Evolutionary conservation across 2,797 vertebrate species (phyloP).

Genomic region (Tragelaphus eurycerus): DNA sequence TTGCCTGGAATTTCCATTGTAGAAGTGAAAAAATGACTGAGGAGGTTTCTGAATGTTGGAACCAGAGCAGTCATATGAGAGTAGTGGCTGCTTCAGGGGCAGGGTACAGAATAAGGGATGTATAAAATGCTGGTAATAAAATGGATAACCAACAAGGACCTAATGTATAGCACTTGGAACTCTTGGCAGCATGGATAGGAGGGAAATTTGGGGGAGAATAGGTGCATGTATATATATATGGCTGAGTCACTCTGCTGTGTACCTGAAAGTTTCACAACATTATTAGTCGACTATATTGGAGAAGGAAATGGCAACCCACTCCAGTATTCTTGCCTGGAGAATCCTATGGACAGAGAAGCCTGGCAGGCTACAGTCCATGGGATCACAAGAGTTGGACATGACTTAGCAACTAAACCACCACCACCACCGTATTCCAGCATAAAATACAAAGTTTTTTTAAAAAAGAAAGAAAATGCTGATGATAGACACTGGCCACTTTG

Average conservation of each 20-base stretch:
- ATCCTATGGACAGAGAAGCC: not conserved
- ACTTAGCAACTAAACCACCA: not conserved
- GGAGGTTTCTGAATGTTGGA: not conserved
- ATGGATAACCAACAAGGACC: not conserved
- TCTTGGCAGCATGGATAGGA: not conserved
- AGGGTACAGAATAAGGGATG: not conserved
- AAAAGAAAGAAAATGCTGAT: not conserved
- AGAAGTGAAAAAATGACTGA: not conserved
- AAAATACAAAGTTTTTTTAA: not conserved
- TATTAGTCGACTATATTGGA: not conserved
- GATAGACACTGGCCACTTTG: not conserved
- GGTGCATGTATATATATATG: not conserved
- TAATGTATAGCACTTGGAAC: not conserved
- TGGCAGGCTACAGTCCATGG: not conserved
- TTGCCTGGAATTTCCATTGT: slow-evolving; percentile 27
- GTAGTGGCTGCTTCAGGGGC: not conserved
- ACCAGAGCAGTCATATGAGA: not conserved
- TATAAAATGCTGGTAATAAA: not conserved
- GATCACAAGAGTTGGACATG: not conserved
- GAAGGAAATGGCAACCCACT: not conserved
- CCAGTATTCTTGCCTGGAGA: not conserved
- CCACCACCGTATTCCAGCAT: not conserved
- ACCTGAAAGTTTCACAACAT: not conserved
- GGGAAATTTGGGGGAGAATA: not conserved
- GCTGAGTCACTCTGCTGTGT: not conserved